Percentiles rank a stretch among this genome's conserved stretches.
These are phyloP conservation scores for Drosophila merina DNA, from an alignment of 2,888 invertebrate genomes.

Conservation along the genomic window DNA sequence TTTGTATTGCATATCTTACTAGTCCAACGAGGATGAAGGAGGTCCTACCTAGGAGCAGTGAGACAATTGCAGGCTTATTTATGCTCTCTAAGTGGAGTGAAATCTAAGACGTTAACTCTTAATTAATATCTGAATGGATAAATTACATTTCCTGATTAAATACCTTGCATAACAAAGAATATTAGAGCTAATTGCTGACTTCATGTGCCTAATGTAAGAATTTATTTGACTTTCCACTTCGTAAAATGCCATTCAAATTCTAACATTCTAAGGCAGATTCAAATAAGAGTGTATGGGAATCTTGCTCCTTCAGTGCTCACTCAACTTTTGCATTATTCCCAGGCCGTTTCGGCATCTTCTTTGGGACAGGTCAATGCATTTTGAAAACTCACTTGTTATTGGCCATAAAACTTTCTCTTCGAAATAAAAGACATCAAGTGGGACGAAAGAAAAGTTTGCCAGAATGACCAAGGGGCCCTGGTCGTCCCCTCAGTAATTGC, in stretches of 20 bases:
- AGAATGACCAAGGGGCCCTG: conserved; percentile 1
- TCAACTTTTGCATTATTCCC: conserved; percentile 17
- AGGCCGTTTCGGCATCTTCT: conserved; percentile 18
- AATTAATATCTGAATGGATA: neutral
- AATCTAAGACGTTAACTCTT: neutral
- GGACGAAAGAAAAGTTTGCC: conserved; percentile 2
- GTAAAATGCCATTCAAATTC: neutral
- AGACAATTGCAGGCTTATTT: neutral
- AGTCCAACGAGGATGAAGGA: conserved; percentile 33
- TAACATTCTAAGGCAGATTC: too few relatives aligned
- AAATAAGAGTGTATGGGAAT: conserved; percentile 14
- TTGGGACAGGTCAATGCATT: conserved; percentile 64
- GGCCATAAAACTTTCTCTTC: conserved; percentile 52
- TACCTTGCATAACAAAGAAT: too few relatives aligned
- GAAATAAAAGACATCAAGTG: conserved; percentile 8
- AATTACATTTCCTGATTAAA: neutral
- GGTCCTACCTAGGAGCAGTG: neutral
- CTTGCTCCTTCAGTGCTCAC: conserved; percentile 14
- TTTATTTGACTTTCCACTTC: neutral
- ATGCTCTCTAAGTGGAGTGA: conserved; percentile 1
- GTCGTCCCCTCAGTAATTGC: conserved; percentile 54
- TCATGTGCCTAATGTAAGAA: neutral
- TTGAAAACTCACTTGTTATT: conserved; percentile 48
- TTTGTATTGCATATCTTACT: conserved; percentile 57
- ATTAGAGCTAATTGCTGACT: neutral